Base-by-base conservation (phyloP, 2,797 vertebrate genomes). In the Podarcis siculus region DNA sequence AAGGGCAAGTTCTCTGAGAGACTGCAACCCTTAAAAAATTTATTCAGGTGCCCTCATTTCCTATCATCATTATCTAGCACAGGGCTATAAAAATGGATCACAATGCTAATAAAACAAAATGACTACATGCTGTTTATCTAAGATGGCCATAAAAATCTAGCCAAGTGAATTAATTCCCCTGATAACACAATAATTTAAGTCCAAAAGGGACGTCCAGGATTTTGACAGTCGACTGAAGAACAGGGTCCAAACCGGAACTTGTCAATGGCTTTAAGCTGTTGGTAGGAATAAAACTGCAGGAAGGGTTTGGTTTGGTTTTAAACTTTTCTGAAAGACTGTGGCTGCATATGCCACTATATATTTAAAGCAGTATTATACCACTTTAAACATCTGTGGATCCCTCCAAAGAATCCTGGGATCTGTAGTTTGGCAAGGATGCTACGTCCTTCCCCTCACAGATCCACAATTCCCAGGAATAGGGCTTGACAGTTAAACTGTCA, bases 41-140 rank as follows among this genome's bases (percentile, higher is more conserved):
- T 88, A 89, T 90, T 90, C 77, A 71, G 12, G 6, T 0, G 2
- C 1, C 1, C 78, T 92, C 10, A 23, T 92, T 96, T 95, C 94
- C 93, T 85, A 92, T 91, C 89, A 94, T 90, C 89, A 89, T 90
- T 91, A 91, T 92, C 21, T 45, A 94, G 88, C 49, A 69, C 55
- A 77, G 81, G 85, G 79, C 69, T 93, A 94, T 95, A 93, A 94
- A 96, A 89, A 93, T 55, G 80, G 58, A 94, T 93, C 79, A 88
- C 71, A 94, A 67, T 90, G 86, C 82, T 94, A 96, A 94, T 94
- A 95, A 95, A 95, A 94, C 90, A 93, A 90, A 95, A 93, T 95
- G 87, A 89, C 39, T 92, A 73, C 86, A 64, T 93, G 80, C 83
- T 94, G 86, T 95, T 96, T 94, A 86, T 89, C 85, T 83, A 93